Percentiles rank a stretch among this genome's conserved stretches.
Evolutionary conservation across 2,113 vertebrate species (phyloP).

Genomic region (Siphamia tubifer): DNA sequence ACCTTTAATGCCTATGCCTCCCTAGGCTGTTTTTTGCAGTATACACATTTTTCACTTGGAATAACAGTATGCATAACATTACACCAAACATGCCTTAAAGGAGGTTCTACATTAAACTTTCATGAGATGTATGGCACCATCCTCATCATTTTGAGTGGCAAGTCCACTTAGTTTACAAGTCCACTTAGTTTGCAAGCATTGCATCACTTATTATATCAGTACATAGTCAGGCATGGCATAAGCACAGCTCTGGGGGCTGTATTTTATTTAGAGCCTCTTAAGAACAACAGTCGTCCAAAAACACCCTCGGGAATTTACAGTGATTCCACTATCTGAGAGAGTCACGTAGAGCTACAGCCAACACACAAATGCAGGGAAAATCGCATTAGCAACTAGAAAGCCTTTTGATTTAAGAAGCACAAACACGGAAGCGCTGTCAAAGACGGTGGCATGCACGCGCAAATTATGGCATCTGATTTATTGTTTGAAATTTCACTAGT

Average conservation of each 20-base stretch:
- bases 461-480: slow-evolving; percentile 56
- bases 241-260: slow-evolving; percentile 31
- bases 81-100: slow-evolving; percentile 7
- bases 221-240: slow-evolving; percentile 15
- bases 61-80: background rate
- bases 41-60: background rate
- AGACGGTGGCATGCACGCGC: slow-evolving; percentile 12
- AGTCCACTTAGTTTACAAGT: slow-evolving; percentile 16
- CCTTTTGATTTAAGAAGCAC: slow-evolving; percentile 53
- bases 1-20: background rate
- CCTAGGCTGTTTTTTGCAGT: background rate
- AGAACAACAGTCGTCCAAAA: slow-evolving; percentile 61
- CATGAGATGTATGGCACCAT: background rate
- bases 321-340: slow-evolving; percentile 53
- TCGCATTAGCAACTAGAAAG: slow-evolving; percentile 64
- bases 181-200: slow-evolving; percentile 16
- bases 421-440: slow-evolving; percentile 30
- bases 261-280: slow-evolving; percentile 54
- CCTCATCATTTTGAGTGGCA: background rate
- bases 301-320: slow-evolving; percentile 56
- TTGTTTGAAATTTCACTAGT: slow-evolving; percentile 50
- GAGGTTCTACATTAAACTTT: slow-evolving; percentile 9
- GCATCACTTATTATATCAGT: slow-evolving; percentile 22
- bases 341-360: slow-evolving; percentile 43
- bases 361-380: slow-evolving; percentile 43